Conservation (phyloP, 2,797 vertebrate genomes). For the Poliocrania exsul region DNA sequence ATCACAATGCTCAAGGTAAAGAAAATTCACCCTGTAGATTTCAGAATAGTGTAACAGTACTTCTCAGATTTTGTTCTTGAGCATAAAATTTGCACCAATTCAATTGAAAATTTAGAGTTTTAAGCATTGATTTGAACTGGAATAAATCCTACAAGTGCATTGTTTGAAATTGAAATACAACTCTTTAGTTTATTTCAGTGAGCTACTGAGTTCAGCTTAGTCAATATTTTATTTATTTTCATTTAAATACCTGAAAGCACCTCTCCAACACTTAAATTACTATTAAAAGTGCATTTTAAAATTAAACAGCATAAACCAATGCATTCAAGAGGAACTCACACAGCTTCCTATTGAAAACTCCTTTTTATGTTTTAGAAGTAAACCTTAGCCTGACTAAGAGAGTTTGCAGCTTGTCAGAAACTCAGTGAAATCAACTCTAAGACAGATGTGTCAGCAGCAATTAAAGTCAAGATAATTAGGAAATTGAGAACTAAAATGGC, state of each 20-base stretch:
- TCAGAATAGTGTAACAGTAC: neutral
- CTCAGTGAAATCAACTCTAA: neutral
- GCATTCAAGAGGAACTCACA: neutral
- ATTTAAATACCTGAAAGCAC: constrained; percentile 19
- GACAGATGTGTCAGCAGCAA: constrained; percentile 12
- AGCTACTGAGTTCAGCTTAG: neutral
- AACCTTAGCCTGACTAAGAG: neutral
- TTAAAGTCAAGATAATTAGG: constrained; percentile 51
- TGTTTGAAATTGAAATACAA: neutral
- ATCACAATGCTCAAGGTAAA: neutral
- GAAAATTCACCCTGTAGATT: neutral
- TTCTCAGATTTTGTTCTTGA: neutral
- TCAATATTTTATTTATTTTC: constrained; percentile 47
- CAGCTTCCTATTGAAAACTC: neutral
- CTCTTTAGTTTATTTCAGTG: neutral
- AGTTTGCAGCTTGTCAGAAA: constrained; percentile 6
- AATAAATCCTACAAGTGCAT: neutral
- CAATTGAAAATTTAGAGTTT: neutral
- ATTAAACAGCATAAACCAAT: constrained; percentile 10
- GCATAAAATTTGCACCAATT: neutral
- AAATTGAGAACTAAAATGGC: neutral
- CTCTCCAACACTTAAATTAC: neutral
- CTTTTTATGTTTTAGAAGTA: neutral
- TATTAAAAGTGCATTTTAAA: constrained; percentile 13
- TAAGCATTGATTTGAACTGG: neutral